A percentile compares a stretch with the other conserved stretches of the same genome.
Evolutionary conservation across 2,797 vertebrate species (phyloP).

Genomic region (Mionectes olivaceus): DNA sequence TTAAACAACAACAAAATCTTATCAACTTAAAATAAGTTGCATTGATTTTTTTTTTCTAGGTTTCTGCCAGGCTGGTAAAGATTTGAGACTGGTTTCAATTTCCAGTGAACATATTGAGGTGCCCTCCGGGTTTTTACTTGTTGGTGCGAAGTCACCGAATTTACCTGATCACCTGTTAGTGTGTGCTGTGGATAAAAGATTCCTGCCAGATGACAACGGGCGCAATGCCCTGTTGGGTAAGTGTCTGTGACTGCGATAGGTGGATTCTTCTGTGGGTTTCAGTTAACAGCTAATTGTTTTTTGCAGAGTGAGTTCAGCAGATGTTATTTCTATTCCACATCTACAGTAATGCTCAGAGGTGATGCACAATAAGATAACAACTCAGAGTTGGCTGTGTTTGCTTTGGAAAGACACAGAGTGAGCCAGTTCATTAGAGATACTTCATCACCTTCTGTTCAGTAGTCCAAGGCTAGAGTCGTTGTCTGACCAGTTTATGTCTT

Average conservation of each 20-base stretch:
- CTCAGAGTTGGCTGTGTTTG: neutral
- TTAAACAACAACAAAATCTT: neutral
- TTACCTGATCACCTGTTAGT: slow-evolving; percentile 91
- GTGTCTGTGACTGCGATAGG: slow-evolving; percentile 21
- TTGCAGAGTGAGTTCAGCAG: neutral
- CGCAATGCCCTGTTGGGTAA: slow-evolving; percentile 93
- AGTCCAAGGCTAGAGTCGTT: neutral
- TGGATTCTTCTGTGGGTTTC: neutral
- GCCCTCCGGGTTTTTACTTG: slow-evolving; percentile 88
- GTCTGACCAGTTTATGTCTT: neutral
- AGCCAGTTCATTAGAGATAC: neutral
- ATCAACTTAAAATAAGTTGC: neutral
- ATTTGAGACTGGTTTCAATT: slow-evolving; percentile 89
- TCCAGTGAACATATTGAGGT: slow-evolving; percentile 88
- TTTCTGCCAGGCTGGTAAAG: slow-evolving; percentile 95
- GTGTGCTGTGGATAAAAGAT: slow-evolving; percentile 92
- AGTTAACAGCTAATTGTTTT: neutral
- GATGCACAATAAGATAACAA: neutral
- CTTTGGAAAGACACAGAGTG: neutral
- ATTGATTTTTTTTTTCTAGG: slow-evolving; percentile 69
- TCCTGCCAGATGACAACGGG: slow-evolving; percentile 93
- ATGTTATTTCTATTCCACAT: neutral
- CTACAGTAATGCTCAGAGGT: neutral
- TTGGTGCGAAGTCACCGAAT: slow-evolving; percentile 91
- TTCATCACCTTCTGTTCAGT: neutral